phyloP scores from a whole-genome alignment of 2,888 invertebrate species.

The Drosophila antonietae region DNA sequence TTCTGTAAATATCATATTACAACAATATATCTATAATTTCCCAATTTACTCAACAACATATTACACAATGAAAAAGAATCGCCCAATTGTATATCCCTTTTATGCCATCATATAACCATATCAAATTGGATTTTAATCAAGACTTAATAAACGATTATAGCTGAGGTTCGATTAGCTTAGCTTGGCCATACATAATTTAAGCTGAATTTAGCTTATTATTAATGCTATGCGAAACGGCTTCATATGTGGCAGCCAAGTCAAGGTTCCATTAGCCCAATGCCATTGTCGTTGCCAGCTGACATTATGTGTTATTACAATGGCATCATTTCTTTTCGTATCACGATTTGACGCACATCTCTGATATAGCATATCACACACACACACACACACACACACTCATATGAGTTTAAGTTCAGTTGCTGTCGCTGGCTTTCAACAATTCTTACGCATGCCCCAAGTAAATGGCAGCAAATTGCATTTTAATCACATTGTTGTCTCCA shows the following conservation, averaged over 20 bases:
- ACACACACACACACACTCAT: conserved; percentile 1
- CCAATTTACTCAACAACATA: too few relatives aligned
- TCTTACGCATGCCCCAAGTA: conserved; percentile 52
- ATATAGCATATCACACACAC: not conserved
- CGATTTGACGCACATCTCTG: conserved; percentile 16
- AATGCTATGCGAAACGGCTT: not conserved
- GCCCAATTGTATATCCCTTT: not conserved
- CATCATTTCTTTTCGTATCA: conserved; percentile 11
- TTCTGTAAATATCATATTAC: too few relatives aligned
- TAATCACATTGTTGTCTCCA: conserved; percentile 72
- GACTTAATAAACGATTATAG: not conserved
- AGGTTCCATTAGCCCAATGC: not conserved
- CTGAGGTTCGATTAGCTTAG: not conserved
- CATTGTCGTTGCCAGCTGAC: not conserved
- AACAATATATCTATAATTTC: too few relatives aligned
- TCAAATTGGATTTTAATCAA: not conserved
- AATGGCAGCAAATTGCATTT: conserved; percentile 75
- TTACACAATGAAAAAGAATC: too few relatives aligned
- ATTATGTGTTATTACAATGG: conserved; percentile 4
- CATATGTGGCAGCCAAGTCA: not conserved
- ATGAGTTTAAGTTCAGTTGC: conserved; percentile 18
- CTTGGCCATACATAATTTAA: not conserved
- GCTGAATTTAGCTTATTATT: not conserved
- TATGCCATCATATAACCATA: not conserved
- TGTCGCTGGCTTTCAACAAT: conserved; percentile 38